phyloP scores from a whole-genome alignment of 1,140 invertebrate genomes.

The Bombus vancouverensis region DNA sequence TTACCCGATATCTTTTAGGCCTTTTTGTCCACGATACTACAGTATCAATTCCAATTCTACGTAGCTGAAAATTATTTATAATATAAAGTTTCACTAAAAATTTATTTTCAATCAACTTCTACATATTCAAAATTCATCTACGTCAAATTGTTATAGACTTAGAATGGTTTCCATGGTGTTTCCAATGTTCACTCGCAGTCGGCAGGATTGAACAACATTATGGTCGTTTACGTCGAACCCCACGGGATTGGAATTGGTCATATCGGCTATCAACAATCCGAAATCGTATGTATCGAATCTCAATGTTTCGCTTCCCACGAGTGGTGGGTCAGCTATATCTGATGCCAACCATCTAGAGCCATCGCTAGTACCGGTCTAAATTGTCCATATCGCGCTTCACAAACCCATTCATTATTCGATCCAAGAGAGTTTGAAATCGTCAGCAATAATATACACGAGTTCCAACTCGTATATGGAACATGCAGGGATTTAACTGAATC shows the following conservation, averaged over 20 bases:
- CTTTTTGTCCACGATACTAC: too few relatives aligned
- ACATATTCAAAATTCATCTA: not conserved
- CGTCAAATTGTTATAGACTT: not conserved
- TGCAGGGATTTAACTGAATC: not conserved
- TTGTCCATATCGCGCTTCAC: not conserved
- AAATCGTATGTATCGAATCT: constrained; percentile 16
- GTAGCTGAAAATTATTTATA: not conserved
- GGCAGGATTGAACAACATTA: not conserved
- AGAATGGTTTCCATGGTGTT: not conserved
- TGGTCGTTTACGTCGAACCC: not conserved
- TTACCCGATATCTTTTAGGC: too few relatives aligned
- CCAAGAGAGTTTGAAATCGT: not conserved
- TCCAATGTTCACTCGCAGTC: not conserved
- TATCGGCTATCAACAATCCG: constrained; percentile 1
- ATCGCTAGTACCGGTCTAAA: not conserved
- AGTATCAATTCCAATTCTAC: not conserved
- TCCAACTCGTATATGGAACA: not conserved
- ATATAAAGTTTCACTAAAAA: not conserved
- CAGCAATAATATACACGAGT: not conserved
- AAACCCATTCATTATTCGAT: not conserved
- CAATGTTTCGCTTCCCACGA: not conserved
- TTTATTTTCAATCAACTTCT: not conserved
- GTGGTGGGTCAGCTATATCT: not conserved
- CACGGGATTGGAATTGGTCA: not conserved
- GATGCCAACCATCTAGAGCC: not conserved